Conservation (phyloP, 64 coral and sea anemone species). For the Stichodactyla mertensii region DNA sequence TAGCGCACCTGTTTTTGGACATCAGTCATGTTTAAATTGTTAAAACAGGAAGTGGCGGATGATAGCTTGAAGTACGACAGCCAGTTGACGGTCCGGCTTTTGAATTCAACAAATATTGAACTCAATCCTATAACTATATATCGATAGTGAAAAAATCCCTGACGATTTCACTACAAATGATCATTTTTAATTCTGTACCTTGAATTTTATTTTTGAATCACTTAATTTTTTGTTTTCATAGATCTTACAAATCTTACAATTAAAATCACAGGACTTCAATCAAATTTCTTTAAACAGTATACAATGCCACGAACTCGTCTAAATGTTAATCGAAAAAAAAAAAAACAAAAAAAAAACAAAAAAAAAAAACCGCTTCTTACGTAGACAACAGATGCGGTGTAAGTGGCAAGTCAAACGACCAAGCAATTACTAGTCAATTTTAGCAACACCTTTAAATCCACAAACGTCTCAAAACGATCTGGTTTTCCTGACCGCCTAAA, state of each 20-base stretch:
- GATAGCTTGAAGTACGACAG: neutral
- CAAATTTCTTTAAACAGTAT: too few relatives aligned
- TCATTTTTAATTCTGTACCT: neutral
- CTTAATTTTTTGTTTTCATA: too few relatives aligned
- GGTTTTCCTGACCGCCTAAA: neutral
- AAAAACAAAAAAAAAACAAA: too few relatives aligned
- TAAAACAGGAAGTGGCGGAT: neutral
- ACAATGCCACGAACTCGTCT: too few relatives aligned
- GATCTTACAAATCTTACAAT: too few relatives aligned
- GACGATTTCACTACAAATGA: neutral
- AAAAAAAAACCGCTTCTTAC: neutral
- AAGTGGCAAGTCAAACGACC: neutral
- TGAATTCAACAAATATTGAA: neutral
- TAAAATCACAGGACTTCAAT: too few relatives aligned
- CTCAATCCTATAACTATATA: too few relatives aligned
- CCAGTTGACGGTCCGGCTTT: neutral
- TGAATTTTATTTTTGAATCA: neutral
- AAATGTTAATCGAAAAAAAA: too few relatives aligned
- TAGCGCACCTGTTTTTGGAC: neutral
- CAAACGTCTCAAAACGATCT: neutral
- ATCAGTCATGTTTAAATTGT: neutral
- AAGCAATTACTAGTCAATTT: neutral
- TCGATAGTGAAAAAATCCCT: neutral
- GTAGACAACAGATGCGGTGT: neutral
- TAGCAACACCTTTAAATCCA: neutral